Evolutionary conservation across 2,888 invertebrate genomes (phyloP).

Genomic region (Limenitis camilla): DNA sequence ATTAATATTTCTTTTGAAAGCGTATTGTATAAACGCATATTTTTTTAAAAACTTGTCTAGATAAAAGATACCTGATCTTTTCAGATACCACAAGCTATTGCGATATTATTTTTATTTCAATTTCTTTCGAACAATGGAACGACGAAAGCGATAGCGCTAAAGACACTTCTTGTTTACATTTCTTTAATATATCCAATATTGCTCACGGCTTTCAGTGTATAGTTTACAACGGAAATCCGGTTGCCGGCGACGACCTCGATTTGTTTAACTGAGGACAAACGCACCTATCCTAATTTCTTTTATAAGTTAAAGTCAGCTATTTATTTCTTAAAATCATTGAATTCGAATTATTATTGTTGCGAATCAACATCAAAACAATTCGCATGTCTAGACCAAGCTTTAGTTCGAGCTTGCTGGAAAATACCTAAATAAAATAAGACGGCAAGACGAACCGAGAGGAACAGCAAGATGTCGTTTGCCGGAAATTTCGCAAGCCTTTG

Average conservation of each 20-base stretch:
- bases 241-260: slow-evolving; percentile 1
- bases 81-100: too few relatives aligned
- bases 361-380: too few relatives aligned
- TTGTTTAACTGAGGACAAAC: slow-evolving; percentile 3
- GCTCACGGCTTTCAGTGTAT: background rate
- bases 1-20: too few relatives aligned
- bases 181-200: background rate
- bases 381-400: too few relatives aligned
- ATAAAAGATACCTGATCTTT: too few relatives aligned
- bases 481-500: too few relatives aligned
- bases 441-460: too few relatives aligned
- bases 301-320: background rate
- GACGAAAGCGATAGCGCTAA: background rate
- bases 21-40: too few relatives aligned
- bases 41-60: too few relatives aligned
- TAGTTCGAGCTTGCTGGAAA: too few relatives aligned
- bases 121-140: background rate
- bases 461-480: too few relatives aligned
- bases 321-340: background rate
- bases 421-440: too few relatives aligned
- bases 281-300: slow-evolving; percentile 1
- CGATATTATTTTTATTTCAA: slow-evolving; percentile 1
- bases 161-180: background rate
- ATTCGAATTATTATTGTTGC: background rate
- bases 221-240: background rate